Conservation (phyloP, 2,113 vertebrate genomes). For the Sylvietta virens region DNA sequence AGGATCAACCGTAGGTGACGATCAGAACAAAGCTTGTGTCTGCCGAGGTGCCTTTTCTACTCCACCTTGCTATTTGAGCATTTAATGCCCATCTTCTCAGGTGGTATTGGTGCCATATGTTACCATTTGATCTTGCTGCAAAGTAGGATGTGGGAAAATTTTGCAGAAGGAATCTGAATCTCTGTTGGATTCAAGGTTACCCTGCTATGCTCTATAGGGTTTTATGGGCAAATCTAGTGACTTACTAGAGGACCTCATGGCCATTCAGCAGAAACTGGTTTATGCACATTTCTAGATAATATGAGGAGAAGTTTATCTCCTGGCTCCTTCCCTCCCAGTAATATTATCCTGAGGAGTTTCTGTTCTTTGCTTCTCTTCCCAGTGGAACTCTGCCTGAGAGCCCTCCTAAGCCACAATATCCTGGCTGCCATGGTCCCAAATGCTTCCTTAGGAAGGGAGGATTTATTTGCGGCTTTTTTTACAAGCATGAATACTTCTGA, state of each 20-base stretch:
- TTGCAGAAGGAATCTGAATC: neutral
- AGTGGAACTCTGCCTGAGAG: neutral
- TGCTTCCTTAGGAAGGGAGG: neutral
- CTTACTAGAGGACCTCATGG: neutral
- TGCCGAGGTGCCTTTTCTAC: neutral
- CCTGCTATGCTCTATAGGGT: neutral
- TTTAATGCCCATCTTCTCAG: neutral
- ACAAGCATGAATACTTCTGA: neutral
- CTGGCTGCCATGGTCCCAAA: neutral
- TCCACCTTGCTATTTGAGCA: neutral
- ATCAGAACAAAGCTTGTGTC: neutral
- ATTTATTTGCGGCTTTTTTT: neutral
- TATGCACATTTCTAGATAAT: neutral
- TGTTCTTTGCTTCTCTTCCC: neutral
- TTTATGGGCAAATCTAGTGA: neutral
- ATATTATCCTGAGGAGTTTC: neutral
- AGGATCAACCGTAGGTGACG: neutral
- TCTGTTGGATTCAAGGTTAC: neutral
- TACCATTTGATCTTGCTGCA: neutral
- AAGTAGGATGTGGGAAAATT: neutral
- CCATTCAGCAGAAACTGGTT: neutral
- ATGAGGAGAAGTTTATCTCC: neutral
- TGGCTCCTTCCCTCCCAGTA: neutral
- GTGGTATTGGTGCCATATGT: no score
- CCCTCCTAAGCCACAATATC: neutral